phyloP scores from a whole-genome alignment of 2,888 invertebrate genomes.

The Cosmia trapezina region DNA sequence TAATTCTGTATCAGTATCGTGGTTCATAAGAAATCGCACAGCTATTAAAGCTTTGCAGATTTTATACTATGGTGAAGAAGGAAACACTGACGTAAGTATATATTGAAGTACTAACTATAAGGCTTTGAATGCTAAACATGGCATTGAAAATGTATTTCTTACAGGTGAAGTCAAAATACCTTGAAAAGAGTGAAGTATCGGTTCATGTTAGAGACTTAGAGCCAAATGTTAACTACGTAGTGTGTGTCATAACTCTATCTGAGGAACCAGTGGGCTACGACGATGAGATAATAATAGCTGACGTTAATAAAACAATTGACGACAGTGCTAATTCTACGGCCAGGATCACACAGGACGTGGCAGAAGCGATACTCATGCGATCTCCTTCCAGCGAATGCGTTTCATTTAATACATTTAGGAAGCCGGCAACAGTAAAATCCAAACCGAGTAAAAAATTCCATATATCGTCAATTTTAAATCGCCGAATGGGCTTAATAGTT shows the following conservation, averaged over 20 bases:
- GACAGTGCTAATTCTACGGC: slow-evolving; percentile 75
- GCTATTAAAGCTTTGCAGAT: slow-evolving; percentile 95
- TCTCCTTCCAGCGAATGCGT: slow-evolving; percentile 87
- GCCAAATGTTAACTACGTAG: slow-evolving; percentile 82
- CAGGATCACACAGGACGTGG: slow-evolving; percentile 80
- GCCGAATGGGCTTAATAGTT: slow-evolving; percentile 86
- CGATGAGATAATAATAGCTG: slow-evolving; percentile 68
- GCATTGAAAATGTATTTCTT: slow-evolving; percentile 58
- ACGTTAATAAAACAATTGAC: slow-evolving; percentile 74
- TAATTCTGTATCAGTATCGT: slow-evolving; percentile 95
- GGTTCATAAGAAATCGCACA: slow-evolving; percentile 97
- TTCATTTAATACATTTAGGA: slow-evolving; percentile 84
- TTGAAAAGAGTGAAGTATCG: slow-evolving; percentile 83
- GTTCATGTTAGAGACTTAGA: slow-evolving; percentile 80
- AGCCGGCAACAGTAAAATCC: slow-evolving; percentile 74
- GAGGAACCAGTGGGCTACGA: slow-evolving; percentile 79
- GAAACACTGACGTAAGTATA: slow-evolving; percentile 76
- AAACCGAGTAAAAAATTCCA: slow-evolving; percentile 79
- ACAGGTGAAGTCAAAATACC: slow-evolving; percentile 84
- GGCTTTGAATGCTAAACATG: background rate
- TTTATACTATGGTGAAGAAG: slow-evolving; percentile 92
- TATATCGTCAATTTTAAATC: slow-evolving; percentile 80
- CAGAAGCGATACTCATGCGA: slow-evolving; percentile 80
- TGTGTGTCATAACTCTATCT: slow-evolving; percentile 83
- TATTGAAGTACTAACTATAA: background rate